These are phyloP conservation scores for Drosophila setifemur DNA, from an alignment of 1,140 invertebrate genomes.

Conservation along the genomic window DNA sequence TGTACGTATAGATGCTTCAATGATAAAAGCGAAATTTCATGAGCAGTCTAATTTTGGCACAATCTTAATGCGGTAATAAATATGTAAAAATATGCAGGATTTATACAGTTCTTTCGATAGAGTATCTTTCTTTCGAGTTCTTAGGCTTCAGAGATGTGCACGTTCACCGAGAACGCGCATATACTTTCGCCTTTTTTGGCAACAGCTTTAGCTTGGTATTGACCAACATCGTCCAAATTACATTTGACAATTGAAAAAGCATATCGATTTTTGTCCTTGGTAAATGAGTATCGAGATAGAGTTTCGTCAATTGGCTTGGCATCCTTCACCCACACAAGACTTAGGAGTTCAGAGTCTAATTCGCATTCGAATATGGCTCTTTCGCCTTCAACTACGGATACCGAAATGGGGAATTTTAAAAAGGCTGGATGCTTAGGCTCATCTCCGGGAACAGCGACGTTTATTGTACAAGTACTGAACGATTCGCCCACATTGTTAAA, in stretches of 20 bases:
- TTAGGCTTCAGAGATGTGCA: conserved; percentile 78
- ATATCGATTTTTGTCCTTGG: conserved; percentile 90
- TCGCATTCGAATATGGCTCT: conserved; percentile 87
- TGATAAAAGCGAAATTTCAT: conserved; percentile 19
- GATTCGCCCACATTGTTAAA: conserved; percentile 97
- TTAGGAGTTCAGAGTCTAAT: conserved; percentile 83
- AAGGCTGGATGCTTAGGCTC: conserved; percentile 92
- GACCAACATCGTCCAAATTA: conserved; percentile 91
- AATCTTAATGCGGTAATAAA: conserved; percentile 1
- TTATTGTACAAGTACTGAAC: conserved; percentile 94
- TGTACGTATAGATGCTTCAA: neutral
- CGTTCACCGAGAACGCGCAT: conserved; percentile 94
- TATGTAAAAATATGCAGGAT: neutral
- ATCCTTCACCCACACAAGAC: conserved; percentile 94
- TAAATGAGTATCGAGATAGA: conserved; percentile 91
- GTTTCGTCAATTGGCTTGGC: conserved; percentile 91
- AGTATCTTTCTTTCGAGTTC: neutral
- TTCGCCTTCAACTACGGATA: conserved; percentile 92
- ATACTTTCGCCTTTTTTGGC: conserved; percentile 92
- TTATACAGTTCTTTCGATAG: neutral
- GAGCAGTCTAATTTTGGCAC: conserved; percentile 36
- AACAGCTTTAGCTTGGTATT: conserved; percentile 94
- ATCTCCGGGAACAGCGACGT: conserved; percentile 93
- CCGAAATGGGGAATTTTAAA: conserved; percentile 94
- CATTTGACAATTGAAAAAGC: conserved; percentile 90